These are phyloP conservation scores for Netelia inedita DNA, from an alignment of 2,888 invertebrate genomes.

Conservation along the genomic window DNA sequence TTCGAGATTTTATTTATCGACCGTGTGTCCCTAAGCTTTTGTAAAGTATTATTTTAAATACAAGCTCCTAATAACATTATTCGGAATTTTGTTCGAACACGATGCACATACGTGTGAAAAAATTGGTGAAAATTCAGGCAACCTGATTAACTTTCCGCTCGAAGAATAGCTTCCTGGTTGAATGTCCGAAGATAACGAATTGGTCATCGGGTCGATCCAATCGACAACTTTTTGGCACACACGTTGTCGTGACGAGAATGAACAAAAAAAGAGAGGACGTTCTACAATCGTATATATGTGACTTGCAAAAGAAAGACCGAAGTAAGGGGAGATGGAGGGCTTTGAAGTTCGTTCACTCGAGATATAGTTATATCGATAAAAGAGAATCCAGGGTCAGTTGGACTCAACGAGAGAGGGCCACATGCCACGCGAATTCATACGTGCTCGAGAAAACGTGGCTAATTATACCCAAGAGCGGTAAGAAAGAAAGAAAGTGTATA, in stretches of 20 bases:
- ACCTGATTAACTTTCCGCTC: too few species aligned
- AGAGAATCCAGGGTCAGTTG: neutral
- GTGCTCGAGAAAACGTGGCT: conserved; percentile 53
- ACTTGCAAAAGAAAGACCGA: neutral
- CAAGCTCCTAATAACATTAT: too few species aligned
- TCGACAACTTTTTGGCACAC: conserved; percentile 1
- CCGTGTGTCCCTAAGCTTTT: too few species aligned
- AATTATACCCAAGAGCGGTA: conserved; percentile 48
- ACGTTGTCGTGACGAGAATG: neutral
- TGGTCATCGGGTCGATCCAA: neutral
- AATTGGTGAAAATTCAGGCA: too few species aligned
- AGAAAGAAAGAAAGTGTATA: neutral
- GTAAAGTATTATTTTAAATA: too few species aligned
- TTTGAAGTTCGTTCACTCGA: too few species aligned
- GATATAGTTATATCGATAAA: neutral
- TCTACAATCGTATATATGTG: neutral
- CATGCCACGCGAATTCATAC: conserved; percentile 27
- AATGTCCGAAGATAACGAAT: neutral
- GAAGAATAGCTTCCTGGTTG: neutral
- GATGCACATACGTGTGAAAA: too few species aligned
- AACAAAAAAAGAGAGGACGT: neutral
- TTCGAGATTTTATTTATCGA: too few species aligned
- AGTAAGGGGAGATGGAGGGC: neutral
- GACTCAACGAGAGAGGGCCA: conserved; percentile 24
- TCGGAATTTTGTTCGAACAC: too few species aligned